A percentile compares a stretch with the other conserved stretches of the same genome.
phyloP scores from a whole-genome alignment of 2,888 invertebrate genomes.

The Cerastis leucographa region DNA sequence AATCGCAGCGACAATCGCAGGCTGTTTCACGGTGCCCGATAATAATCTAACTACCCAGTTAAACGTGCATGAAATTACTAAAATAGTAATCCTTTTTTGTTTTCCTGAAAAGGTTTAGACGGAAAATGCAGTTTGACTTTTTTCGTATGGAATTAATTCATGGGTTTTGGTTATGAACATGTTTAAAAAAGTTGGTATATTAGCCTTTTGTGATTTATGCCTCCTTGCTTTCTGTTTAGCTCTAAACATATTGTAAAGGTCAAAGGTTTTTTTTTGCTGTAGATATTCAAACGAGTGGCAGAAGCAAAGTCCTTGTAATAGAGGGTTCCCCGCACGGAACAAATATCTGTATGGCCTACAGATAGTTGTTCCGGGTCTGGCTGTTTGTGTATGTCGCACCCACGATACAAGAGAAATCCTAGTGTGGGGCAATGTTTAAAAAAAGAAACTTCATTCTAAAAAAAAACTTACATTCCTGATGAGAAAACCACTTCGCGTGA shows the following conservation, averaged over 20 bases:
- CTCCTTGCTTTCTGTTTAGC: neutral
- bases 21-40: constrained; percentile 66
- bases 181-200: neutral
- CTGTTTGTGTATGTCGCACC: no score
- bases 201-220: neutral
- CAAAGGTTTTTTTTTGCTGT: neutral
- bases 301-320: neutral
- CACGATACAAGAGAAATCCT: no score
- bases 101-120: neutral
- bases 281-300: neutral
- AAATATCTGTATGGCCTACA: no score
- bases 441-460: neutral
- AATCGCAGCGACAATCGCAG: constrained; percentile 74
- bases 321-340: no score
- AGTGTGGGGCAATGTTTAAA: no score
- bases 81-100: constrained; percentile 25
- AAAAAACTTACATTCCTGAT: neutral
- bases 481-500: neutral
- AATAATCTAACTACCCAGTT: constrained; percentile 69
- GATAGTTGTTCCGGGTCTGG: no score
- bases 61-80: constrained; percentile 46
- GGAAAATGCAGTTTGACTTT: constrained; percentile 18
- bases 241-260: neutral
- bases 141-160: constrained; percentile 4
- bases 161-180: neutral